These are phyloP conservation scores for Drosophila cracens DNA, from an alignment of 2,888 invertebrate species.

Conservation along the genomic window DNA sequence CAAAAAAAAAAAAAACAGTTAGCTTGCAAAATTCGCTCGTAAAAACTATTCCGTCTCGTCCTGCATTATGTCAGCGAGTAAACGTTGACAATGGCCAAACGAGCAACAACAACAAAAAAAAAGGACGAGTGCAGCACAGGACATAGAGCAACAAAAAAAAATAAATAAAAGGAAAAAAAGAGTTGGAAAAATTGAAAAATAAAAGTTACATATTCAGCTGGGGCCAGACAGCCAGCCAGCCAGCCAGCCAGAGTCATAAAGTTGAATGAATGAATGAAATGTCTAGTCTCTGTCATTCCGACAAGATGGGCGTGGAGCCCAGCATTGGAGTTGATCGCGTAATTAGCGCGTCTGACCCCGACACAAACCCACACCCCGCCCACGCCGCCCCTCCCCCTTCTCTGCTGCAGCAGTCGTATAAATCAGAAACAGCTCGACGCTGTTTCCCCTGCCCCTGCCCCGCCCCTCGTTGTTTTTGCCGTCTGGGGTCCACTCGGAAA, in stretches of 20 bases:
- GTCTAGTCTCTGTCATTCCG: conserved; percentile 58
- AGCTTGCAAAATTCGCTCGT: conserved; percentile 13
- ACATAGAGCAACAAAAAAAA: conserved; percentile 14
- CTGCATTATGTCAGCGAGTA: conserved; percentile 41
- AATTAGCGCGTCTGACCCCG: conserved; percentile 78
- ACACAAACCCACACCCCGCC: neutral
- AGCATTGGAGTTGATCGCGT: conserved; percentile 62
- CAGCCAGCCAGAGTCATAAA: conserved; percentile 58
- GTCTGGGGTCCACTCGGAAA: conserved; percentile 48
- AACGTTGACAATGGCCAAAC: conserved; percentile 40
- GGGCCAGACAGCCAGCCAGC: conserved; percentile 23
- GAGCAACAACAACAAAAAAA: conserved; percentile 49
- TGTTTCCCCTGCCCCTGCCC: neutral
- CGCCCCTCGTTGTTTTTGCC: conserved; percentile 10
- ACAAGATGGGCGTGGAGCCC: conserved; percentile 20
- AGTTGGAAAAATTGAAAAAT: conserved; percentile 80
- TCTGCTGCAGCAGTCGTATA: conserved; percentile 43
- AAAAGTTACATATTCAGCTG: conserved; percentile 68
- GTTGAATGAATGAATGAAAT: conserved; percentile 73
- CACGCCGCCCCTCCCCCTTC: rapidly evolving
- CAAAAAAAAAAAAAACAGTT: neutral
- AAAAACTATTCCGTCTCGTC: conserved; percentile 27
- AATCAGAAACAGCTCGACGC: conserved; percentile 47
- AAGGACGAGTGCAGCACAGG: conserved; percentile 13
- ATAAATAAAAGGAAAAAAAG: conserved; percentile 13